These are phyloP conservation scores for Puma concolor DNA, from an alignment of 2,113 vertebrate species.

Conservation along the genomic window DNA sequence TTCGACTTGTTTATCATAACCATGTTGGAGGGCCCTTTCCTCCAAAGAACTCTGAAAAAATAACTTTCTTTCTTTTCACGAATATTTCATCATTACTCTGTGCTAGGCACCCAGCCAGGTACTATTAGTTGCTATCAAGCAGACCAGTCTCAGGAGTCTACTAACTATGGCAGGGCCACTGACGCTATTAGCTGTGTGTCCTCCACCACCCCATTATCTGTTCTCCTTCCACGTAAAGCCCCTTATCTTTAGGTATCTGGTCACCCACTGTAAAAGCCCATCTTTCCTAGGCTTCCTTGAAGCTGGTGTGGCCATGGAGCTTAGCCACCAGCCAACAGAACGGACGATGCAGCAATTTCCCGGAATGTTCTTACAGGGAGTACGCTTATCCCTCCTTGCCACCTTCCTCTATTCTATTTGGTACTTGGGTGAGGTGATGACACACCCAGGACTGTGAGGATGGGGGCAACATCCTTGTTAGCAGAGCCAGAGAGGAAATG, in stretches of 20 bases:
- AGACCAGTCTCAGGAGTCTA: background rate
- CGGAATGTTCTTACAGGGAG: background rate
- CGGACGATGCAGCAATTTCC: background rate
- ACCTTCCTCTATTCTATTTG: background rate
- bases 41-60: background rate
- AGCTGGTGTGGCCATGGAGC: background rate
- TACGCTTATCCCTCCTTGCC: background rate
- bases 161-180: background rate
- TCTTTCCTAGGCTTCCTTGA: background rate
- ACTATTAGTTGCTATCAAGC: background rate
- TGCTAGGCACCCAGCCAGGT: background rate
- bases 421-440: background rate
- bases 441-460: background rate
- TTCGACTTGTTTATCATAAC: background rate
- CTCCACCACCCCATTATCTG: background rate
- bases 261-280: background rate
- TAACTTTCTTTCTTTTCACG: slow-evolving; percentile 1
- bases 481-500: background rate
- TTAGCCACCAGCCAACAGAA: background rate
- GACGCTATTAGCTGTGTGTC: background rate
- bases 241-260: background rate
- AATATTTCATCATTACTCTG: background rate
- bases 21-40: background rate
- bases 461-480: background rate
- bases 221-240: background rate